A percentile compares a stretch with the other conserved stretches of the same genome.
phyloP scores from a whole-genome alignment of 2,797 vertebrate genomes.

The Clarias pachynema region DNA sequence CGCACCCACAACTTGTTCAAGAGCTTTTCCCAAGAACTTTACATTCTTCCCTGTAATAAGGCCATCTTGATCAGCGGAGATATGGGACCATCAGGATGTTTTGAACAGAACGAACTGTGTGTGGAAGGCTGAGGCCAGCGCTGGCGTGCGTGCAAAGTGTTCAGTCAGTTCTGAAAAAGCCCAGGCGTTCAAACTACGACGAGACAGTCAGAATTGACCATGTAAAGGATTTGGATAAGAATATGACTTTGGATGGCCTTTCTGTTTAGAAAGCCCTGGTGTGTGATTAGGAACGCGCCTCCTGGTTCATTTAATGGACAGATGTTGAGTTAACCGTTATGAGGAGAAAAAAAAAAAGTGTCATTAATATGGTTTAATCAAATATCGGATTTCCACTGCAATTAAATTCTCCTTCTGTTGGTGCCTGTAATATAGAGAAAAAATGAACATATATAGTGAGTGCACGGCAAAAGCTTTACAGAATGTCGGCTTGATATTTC shows the following conservation, averaged over 20 bases:
- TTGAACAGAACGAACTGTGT: conserved; percentile 50
- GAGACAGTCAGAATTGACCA: conserved; percentile 55
- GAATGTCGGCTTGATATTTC: background rate
- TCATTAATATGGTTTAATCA: background rate
- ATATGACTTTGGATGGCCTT: conserved; percentile 14
- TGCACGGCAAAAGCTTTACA: background rate
- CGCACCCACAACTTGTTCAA: background rate
- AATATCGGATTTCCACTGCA: background rate
- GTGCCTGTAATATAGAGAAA: background rate
- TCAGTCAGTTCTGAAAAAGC: conserved; percentile 63
- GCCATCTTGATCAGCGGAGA: conserved; percentile 29
- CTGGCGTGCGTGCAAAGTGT: conserved; percentile 53
- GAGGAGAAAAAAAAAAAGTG: background rate
- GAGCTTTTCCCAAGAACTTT: conserved; percentile 23
- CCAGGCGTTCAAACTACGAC: conserved; percentile 64
- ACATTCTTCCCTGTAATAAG: background rate
- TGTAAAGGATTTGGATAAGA: conserved; percentile 18
- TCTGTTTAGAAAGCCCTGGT: conserved; percentile 17
- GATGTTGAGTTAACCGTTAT: background rate
- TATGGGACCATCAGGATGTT: conserved; percentile 48
- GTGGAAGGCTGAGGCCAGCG: conserved; percentile 11
- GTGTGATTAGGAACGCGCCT: background rate
- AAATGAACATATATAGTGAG: background rate
- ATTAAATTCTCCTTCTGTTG: background rate
- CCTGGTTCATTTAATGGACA: background rate